Conservation (phyloP, 2,113 vertebrate species). For the Amphiprion ocellaris region DNA sequence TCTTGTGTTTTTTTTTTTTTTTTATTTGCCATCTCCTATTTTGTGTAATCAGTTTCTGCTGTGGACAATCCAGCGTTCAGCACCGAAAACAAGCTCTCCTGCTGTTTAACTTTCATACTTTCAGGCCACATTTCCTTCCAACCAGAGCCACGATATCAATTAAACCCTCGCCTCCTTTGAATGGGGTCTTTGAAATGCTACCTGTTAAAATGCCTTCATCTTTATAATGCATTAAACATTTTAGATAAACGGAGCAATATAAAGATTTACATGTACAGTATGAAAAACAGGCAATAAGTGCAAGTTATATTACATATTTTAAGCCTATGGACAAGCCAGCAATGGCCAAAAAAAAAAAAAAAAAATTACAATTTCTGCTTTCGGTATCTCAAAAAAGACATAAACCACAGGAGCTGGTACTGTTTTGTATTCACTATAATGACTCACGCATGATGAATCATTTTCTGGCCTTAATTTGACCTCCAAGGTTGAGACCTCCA, state of each 20-base stretch:
- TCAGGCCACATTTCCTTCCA: slow-evolving; percentile 26
- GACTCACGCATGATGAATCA: slow-evolving; percentile 34
- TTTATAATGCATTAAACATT: slow-evolving; percentile 49
- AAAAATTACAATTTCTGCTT: slow-evolving; percentile 13
- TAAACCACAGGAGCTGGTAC: slow-evolving; percentile 44
- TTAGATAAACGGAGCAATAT: slow-evolving; percentile 38
- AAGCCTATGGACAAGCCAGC: slow-evolving; percentile 9
- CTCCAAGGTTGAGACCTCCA: slow-evolving; percentile 1
- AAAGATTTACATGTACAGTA: slow-evolving; percentile 42
- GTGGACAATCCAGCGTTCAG: slow-evolving; percentile 37
- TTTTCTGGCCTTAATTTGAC: slow-evolving; percentile 27
- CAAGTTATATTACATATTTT: slow-evolving; percentile 39
- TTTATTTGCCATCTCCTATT: slow-evolving; percentile 32
- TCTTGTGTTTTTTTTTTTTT: slow-evolving; percentile 23
- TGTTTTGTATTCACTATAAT: slow-evolving; percentile 20
- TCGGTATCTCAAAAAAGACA: slow-evolving; percentile 15
- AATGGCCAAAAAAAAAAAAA: background rate
- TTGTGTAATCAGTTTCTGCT: slow-evolving; percentile 42
- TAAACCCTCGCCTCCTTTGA: slow-evolving; percentile 34
- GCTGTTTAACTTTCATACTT: slow-evolving; percentile 44
- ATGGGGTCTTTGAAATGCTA: slow-evolving; percentile 39
- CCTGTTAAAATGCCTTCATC: slow-evolving; percentile 47
- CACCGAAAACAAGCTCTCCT: slow-evolving; percentile 28
- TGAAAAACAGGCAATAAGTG: slow-evolving; percentile 46
- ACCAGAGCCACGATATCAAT: slow-evolving; percentile 17